Conservation (phyloP, 2,797 vertebrate genomes). For the Poeciliopsis gracilis region DNA sequence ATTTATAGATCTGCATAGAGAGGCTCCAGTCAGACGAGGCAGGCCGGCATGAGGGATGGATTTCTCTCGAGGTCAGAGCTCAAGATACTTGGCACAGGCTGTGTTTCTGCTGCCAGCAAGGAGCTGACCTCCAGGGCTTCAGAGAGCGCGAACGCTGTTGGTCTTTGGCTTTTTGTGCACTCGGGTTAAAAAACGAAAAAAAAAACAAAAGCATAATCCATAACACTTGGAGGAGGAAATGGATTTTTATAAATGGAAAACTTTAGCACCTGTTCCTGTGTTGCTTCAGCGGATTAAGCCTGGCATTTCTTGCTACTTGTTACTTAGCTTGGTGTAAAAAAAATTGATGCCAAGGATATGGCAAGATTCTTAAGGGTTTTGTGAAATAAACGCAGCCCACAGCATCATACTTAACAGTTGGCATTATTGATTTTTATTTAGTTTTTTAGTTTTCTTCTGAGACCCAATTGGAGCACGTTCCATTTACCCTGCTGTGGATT, state of each 20-base stretch:
- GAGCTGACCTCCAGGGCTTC: constrained; percentile 32
- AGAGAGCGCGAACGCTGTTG: constrained; percentile 22
- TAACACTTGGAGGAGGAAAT: constrained; percentile 2
- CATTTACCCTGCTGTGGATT: not conserved
- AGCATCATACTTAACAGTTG: not conserved
- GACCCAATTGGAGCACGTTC: not conserved
- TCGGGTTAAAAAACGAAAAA: not conserved
- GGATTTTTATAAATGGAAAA: constrained; percentile 10
- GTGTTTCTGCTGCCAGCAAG: constrained; percentile 35
- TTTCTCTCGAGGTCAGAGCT: constrained; percentile 52
- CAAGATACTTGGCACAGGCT: constrained; percentile 44
- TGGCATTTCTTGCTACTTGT: not conserved
- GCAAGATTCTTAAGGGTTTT: not conserved
- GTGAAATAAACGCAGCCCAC: not conserved
- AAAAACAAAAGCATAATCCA: constrained; percentile 9
- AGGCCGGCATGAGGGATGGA: constrained; percentile 17
- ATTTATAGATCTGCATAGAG: constrained; percentile 20
- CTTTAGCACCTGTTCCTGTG: constrained; percentile 5
- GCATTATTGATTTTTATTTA: not conserved
- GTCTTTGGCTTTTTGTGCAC: constrained; percentile 21
- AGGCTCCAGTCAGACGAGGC: constrained; percentile 22
- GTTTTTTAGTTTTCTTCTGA: not conserved
- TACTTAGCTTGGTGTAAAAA: not conserved
- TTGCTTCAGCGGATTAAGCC: not conserved
- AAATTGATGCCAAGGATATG: not conserved